phyloP scores from a whole-genome alignment of 2,797 vertebrate species.

The Cossypha polioptera region DNA sequence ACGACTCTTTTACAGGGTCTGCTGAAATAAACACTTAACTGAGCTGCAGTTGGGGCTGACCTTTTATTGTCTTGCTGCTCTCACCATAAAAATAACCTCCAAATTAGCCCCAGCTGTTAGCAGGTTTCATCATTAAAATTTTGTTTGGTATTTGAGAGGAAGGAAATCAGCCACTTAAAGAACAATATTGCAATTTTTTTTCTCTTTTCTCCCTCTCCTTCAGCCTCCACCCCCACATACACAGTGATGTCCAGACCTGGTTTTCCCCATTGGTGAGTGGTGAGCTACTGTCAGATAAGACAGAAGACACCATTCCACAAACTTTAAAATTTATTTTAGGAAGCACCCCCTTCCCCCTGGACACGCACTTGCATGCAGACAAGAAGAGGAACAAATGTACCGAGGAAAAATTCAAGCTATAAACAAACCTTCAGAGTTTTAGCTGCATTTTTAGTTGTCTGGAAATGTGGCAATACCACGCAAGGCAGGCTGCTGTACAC shows the following conservation, averaged over 20 bases:
- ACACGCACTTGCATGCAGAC: neutral
- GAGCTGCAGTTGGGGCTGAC: constrained; percentile 1
- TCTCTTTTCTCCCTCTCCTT: neutral
- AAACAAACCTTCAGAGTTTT: constrained; percentile 49
- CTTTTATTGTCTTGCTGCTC: constrained; percentile 60
- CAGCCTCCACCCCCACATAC: too few relatives aligned
- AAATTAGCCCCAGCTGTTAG: constrained; percentile 66
- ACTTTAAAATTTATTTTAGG: neutral
- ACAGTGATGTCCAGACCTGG: neutral
- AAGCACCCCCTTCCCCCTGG: neutral
- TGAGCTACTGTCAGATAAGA: neutral
- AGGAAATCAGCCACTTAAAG: constrained; percentile 52
- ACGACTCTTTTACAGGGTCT: constrained; percentile 12
- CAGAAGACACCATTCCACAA: neutral
- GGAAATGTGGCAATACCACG: constrained; percentile 28
- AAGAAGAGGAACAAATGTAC: constrained; percentile 12
- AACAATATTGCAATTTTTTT: neutral
- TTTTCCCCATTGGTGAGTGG: neutral
- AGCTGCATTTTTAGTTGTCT: constrained; percentile 30
- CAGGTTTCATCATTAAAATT: constrained; percentile 58
- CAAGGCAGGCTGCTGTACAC: neutral
- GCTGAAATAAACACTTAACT: neutral
- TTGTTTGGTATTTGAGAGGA: constrained; percentile 48
- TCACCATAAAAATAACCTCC: constrained; percentile 62
- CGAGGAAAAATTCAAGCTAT: neutral